phyloP scores from a whole-genome alignment of 2,888 invertebrate genomes.

The Acleris emargana region DNA sequence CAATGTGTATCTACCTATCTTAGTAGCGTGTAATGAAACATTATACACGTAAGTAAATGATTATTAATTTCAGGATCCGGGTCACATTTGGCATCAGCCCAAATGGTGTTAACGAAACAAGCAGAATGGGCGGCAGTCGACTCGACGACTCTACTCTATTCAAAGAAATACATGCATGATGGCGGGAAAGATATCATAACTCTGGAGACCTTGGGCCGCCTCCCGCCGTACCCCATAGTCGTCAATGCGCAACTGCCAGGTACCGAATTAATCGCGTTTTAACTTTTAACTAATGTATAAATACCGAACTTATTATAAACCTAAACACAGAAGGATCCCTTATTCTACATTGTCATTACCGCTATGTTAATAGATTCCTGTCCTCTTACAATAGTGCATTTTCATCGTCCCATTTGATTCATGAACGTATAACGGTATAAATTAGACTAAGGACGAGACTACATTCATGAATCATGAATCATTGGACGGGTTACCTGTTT shows the following conservation, averaged over 20 bases:
- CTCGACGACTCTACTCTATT: conserved; percentile 82
- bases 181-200: conserved; percentile 81
- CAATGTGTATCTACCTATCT: background rate
- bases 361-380: no score
- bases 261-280: conserved; percentile 46
- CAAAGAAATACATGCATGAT: conserved; percentile 82
- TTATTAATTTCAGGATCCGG: conserved; percentile 74
- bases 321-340: no score
- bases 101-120: conserved; percentile 85
- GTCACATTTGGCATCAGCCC: conserved; percentile 85
- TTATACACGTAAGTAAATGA: background rate
- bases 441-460: no score
- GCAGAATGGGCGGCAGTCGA: conserved; percentile 87
- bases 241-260: conserved; percentile 83
- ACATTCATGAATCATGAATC: no score
- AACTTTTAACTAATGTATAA: no score
- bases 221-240: conserved; percentile 87
- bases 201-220: conserved; percentile 85
- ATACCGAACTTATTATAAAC: no score
- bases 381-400: no score
- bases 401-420: no score
- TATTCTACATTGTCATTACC: no score
- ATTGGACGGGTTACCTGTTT: no score
- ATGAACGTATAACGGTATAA: no score
- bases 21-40: background rate